phyloP scores from a whole-genome alignment of 2,888 invertebrate species.

The Diadegma fenestrale region DNA sequence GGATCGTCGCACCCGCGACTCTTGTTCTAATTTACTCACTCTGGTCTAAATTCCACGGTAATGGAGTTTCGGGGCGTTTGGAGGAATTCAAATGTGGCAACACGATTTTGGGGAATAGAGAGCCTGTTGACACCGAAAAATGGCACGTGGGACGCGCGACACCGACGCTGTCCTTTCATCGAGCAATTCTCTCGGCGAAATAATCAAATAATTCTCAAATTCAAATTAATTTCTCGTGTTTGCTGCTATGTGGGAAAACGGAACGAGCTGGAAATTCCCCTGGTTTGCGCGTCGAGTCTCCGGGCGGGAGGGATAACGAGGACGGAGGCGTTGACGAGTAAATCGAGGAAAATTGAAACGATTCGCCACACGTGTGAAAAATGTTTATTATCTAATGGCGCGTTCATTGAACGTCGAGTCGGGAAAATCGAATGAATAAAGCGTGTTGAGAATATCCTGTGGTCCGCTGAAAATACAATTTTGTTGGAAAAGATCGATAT shows the following conservation, averaged over 20 bases:
- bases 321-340: background rate
- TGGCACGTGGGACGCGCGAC: background rate
- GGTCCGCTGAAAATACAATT: no score
- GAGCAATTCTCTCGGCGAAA: background rate
- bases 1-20: background rate
- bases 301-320: background rate
- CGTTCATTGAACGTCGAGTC: background rate
- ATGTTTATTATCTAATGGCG: background rate
- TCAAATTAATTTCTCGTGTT: background rate
- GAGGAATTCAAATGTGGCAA: background rate
- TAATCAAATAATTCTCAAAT: background rate
- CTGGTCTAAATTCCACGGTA: constrained; percentile 49
- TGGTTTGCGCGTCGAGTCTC: background rate
- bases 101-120: background rate
- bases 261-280: background rate
- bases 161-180: background rate
- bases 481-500: no score
- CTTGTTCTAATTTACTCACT: constrained; percentile 44
- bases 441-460: no score
- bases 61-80: constrained; percentile 55
- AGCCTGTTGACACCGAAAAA: background rate
- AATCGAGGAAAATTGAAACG: background rate
- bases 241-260: background rate
- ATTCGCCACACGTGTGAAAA: background rate
- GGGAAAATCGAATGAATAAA: no score